phyloP scores from a whole-genome alignment of 2,888 invertebrate genomes.

The Drosophila acutilabella region DNA sequence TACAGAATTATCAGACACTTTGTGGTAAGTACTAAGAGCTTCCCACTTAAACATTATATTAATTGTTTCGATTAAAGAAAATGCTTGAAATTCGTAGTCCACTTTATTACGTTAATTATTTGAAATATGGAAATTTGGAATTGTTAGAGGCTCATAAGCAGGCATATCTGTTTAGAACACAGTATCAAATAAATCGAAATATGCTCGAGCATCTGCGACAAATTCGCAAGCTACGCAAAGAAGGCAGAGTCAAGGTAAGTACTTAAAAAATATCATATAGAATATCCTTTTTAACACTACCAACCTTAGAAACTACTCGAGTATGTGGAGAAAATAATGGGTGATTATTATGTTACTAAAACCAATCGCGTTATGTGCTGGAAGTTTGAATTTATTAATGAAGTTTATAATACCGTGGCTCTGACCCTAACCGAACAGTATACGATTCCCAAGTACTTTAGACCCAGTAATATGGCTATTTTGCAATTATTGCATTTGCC shows the following conservation, averaged over 20 bases:
- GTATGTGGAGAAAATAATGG: constrained; percentile 81
- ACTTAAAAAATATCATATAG: no score
- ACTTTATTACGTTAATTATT: constrained; percentile 72
- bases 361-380: constrained; percentile 83
- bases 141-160: constrained; percentile 63
- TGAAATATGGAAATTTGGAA: constrained; percentile 72
- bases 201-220: constrained; percentile 75
- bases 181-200: constrained; percentile 81
- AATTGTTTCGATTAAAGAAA: constrained; percentile 65
- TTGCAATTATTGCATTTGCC: constrained; percentile 59
- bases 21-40: constrained; percentile 60
- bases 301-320: constrained; percentile 31
- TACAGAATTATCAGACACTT: constrained; percentile 77
- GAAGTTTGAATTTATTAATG: constrained; percentile 83
- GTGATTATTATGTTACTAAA: constrained; percentile 80
- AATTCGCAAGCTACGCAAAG: constrained; percentile 65
- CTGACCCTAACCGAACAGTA: constrained; percentile 77
- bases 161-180: constrained; percentile 74
- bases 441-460: constrained; percentile 32
- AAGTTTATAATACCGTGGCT: constrained; percentile 82
- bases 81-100: constrained; percentile 83
- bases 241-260: constrained; percentile 62
- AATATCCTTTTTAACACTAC: constrained; percentile 1
- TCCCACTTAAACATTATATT: neutral
- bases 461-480: constrained; percentile 34